phyloP scores from a whole-genome alignment of 2,797 vertebrate genomes.

The Rhinatrema bivittatum region DNA sequence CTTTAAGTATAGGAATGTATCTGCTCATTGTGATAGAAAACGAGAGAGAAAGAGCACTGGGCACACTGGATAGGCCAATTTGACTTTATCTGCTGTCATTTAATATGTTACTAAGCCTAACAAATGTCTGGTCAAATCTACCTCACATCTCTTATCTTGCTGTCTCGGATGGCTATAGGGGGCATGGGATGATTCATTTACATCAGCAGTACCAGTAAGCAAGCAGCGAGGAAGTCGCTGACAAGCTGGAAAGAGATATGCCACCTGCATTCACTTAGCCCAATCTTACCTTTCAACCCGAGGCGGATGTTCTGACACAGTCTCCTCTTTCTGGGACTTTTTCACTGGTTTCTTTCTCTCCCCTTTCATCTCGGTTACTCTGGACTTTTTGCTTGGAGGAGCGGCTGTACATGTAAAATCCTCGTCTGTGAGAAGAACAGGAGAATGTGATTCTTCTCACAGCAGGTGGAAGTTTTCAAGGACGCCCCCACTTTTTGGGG shows the following conservation, averaged over 20 bases:
- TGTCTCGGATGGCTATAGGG: not conserved
- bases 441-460: too few species aligned
- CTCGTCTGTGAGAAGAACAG: too few species aligned
- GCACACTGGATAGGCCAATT: not conserved
- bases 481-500: too few species aligned
- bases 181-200: not conserved
- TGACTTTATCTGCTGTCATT: not conserved
- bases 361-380: constrained; percentile 42
- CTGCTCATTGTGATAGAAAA: not conserved
- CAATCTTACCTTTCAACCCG: constrained; percentile 59
- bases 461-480: too few species aligned
- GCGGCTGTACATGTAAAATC: constrained; percentile 66
- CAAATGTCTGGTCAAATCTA: too few species aligned
- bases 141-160: too few species aligned
- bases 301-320: constrained; percentile 17
- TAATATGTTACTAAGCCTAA: too few species aligned
- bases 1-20: too few species aligned
- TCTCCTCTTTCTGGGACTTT: constrained; percentile 45
- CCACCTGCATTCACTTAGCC: not conserved
- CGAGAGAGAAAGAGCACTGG: not conserved
- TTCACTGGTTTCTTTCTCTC: constrained; percentile 46
- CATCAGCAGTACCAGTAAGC: too few species aligned
- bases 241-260: not conserved
- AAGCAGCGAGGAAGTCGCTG: too few species aligned
- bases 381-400: constrained; percentile 71